Conservation (phyloP, 1,140 invertebrate species). For the Augochlora pura region DNA sequence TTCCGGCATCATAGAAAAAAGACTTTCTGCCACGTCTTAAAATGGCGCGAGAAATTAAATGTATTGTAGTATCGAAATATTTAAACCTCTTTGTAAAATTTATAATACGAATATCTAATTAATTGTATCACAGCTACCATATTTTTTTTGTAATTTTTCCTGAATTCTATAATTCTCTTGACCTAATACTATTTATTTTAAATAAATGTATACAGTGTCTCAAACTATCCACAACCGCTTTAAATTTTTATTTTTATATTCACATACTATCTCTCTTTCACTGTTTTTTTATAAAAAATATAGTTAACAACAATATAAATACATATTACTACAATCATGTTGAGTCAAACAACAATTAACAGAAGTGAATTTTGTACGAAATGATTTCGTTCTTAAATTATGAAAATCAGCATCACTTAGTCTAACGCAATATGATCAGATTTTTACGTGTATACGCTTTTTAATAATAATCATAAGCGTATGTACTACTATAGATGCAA, state of each 20-base stretch:
- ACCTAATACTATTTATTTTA: no score
- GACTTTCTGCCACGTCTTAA: not conserved
- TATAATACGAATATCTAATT: no score
- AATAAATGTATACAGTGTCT: no score
- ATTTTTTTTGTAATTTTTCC: no score
- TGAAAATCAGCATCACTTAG: not conserved
- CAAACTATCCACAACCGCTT: no score
- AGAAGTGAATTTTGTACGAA: not conserved
- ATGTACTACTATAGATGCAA: no score
- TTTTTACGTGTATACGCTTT: not conserved
- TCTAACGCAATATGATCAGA: not conserved
- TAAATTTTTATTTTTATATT: no score
- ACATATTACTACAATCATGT: not conserved
- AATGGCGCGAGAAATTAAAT: constrained; percentile 17
- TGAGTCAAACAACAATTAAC: not conserved
- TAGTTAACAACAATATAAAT: not conserved
- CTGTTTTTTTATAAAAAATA: no score
- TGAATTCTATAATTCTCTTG: no score
- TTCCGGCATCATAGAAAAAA: constrained; percentile 41
- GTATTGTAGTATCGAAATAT: not conserved
- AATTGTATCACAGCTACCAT: no score
- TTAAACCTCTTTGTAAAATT: not conserved
- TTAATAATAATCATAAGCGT: not conserved
- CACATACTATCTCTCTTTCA: no score
- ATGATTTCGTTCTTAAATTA: not conserved